Base-by-base conservation (phyloP, 1,140 invertebrate species). In the Plectrocnemia conspersa region DNA sequence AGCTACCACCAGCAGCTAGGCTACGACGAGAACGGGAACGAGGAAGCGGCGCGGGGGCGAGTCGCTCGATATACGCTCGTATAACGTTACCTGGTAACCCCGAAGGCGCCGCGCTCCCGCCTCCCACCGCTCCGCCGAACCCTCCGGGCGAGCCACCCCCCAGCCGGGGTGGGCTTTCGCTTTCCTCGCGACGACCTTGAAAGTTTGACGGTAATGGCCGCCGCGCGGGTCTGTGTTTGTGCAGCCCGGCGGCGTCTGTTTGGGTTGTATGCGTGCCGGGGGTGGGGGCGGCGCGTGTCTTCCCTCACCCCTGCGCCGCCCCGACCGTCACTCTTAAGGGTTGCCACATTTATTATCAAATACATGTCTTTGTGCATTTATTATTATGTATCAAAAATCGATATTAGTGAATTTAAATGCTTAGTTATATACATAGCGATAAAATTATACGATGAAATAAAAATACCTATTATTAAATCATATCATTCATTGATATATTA, bases 51-150 rank as follows among this genome's bases (percentile, higher is more conserved):
- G 21, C 29, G 48, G 21, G 47, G 15, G 38, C 11, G 6, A 18
- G n/a, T 54, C 45, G 49, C 50, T 55, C 54, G 52, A 54, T 61
- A 61, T 61, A 35, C 47, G 47, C 27, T n/a, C n/a, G n/a, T n/a
- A 56, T 56, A 56, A 56, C 45, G 59, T 61, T 61, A 61, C 59
- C 59, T 61, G 59, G 59, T 61, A 61, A 61, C 59, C 54, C 50
- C 59, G 59, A 56, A 55, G 55, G 47, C 55, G 15, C 23, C 40
- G 27, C 23, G 47, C 40, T 25, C 4, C 42, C 24, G 7, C 13
- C 33, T 24, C 5, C 25, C 44, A 13, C 29, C 41, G 18, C 3
- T 48, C 44, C 18, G 18, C 13, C 45, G n/a, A 21, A 13, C 10
- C 9, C 25, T 22, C 16, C 7, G 45, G 25, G 44, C 11, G 24